Percentiles rank a stretch among this genome's conserved stretches.
These are phyloP conservation scores for Solenopsis invicta DNA, from an alignment of 1,140 invertebrate genomes.

Conservation along the genomic window DNA sequence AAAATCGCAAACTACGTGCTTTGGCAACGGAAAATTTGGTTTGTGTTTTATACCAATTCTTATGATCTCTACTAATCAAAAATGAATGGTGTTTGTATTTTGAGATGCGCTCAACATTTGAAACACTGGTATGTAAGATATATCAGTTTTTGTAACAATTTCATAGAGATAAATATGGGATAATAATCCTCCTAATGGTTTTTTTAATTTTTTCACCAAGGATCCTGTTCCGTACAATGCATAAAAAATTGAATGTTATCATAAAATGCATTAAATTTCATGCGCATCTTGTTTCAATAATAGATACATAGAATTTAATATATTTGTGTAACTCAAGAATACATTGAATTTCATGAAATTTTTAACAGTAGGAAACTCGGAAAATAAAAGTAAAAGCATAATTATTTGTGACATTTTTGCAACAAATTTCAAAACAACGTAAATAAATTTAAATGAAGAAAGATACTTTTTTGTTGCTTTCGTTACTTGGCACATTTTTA, in stretches of 20 bases:
- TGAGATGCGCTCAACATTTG: conserved; percentile 18
- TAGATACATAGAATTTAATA: too few species aligned
- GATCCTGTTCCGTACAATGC: neutral
- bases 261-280: too few species aligned
- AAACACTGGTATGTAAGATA: conserved; percentile 1
- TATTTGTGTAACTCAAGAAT: too few species aligned
- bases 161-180: conserved; percentile 26
- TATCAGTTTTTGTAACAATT: conserved; percentile 16
- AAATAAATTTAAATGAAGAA: neutral
- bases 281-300: too few species aligned
- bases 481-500: neutral
- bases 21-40: conserved; percentile 18
- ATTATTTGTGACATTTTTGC: neutral
- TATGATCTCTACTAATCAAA: conserved; percentile 16
- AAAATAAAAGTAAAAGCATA: neutral
- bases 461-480: neutral
- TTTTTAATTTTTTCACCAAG: conserved; percentile 19
- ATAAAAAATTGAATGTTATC: too few species aligned
- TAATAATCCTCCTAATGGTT: conserved; percentile 7
- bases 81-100: conserved; percentile 33
- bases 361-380: neutral
- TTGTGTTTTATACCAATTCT: conserved; percentile 26
- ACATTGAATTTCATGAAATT: too few species aligned
- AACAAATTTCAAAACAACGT: neutral
- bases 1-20: conserved; percentile 32